A percentile compares a stretch with the other conserved stretches of the same genome.
These are phyloP conservation scores for Anhinga anhinga DNA, from an alignment of 2,113 vertebrate species.

Conservation along the genomic window DNA sequence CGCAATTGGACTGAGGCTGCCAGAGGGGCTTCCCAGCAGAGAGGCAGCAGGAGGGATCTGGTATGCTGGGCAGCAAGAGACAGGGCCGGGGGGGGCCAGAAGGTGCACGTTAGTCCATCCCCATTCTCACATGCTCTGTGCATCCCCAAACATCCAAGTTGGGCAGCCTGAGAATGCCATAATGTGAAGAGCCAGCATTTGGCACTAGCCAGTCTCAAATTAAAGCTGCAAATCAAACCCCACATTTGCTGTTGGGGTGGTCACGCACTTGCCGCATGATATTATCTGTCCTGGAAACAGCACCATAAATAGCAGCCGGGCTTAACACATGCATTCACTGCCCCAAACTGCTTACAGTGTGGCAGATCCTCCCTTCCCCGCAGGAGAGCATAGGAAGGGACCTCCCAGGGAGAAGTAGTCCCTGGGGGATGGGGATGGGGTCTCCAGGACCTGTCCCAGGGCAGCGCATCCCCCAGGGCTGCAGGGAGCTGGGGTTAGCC, in stretches of 20 bases:
- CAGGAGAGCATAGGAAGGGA: neutral
- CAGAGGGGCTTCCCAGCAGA: neutral
- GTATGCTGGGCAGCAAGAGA: accelerated
- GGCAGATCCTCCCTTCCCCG: neutral
- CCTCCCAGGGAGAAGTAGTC: too few species aligned
- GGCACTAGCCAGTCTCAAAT: neutral
- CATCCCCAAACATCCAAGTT: neutral
- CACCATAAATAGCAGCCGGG: neutral
- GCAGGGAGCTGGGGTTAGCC: neutral
- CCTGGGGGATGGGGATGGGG: neutral
- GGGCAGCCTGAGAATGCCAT: neutral
- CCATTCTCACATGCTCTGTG: neutral
- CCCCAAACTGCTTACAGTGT: neutral
- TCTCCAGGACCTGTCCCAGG: neutral
- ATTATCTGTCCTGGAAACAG: neutral
- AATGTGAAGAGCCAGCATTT: neutral
- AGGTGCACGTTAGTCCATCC: neutral
- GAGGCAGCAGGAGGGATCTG: neutral
- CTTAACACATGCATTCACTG: neutral
- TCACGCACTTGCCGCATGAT: neutral
- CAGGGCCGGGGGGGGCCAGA: too few species aligned
- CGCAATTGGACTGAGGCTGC: neutral
- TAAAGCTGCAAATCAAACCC: neutral
- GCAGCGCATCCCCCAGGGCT: neutral
- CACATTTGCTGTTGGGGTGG: neutral